Conservation (phyloP, 2,797 vertebrate species). For the Alca torda region DNA sequence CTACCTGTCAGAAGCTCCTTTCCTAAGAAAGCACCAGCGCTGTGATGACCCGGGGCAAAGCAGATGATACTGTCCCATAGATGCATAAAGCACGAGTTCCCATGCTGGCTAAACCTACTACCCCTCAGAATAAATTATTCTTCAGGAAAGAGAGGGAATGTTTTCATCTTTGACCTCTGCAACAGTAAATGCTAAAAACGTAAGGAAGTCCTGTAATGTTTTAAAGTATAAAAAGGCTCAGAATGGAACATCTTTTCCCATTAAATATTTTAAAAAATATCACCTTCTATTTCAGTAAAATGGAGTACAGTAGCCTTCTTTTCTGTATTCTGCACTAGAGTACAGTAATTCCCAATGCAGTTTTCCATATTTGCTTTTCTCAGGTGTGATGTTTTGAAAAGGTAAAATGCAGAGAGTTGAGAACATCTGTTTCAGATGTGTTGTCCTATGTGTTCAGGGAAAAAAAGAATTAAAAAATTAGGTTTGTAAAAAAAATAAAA, state of each 20-base stretch:
- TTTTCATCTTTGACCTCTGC: neutral
- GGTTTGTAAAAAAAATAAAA: neutral
- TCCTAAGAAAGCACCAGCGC: neutral
- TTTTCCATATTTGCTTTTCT: neutral
- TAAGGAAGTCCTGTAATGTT: neutral
- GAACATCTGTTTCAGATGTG: neutral
- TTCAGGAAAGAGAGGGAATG: neutral
- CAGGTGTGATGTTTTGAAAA: neutral
- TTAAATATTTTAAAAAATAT: neutral
- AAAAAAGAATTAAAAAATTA: neutral
- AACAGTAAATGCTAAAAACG: neutral
- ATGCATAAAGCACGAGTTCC: neutral
- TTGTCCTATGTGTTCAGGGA: neutral
- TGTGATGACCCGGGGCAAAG: neutral
- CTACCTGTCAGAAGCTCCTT: neutral
- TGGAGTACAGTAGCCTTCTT: neutral
- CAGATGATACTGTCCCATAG: neutral
- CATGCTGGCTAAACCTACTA: neutral
- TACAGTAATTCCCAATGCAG: neutral
- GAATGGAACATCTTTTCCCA: neutral
- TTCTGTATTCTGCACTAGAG: neutral
- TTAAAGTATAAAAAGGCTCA: neutral
- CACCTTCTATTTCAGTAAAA: neutral
- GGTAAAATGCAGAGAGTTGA: neutral
- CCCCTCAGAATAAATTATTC: neutral